Conservation (phyloP, 1,140 invertebrate genomes). For the Diachasmimorpha longicaudata region DNA sequence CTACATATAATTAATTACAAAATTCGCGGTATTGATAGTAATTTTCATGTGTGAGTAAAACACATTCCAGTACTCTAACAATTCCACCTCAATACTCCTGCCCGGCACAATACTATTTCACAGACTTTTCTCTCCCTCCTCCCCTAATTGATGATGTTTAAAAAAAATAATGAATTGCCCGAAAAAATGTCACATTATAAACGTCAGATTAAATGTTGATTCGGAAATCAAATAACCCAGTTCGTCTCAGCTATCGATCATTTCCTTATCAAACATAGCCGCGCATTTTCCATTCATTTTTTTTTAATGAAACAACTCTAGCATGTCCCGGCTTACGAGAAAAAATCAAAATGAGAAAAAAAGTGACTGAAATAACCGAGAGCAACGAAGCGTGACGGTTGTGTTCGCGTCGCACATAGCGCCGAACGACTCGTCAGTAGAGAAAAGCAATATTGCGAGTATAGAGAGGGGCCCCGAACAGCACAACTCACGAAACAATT, state of each 20-base stretch:
- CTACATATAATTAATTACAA: too few species aligned
- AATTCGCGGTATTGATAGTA: too few species aligned
- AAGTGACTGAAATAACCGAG: neutral
- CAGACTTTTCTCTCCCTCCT: too few species aligned
- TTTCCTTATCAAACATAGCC: neutral
- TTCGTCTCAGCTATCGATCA: neutral
- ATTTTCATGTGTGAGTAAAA: too few species aligned
- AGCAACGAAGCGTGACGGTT: neutral
- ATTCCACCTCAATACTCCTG: too few species aligned
- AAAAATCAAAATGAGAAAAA: neutral
- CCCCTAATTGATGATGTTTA: too few species aligned
- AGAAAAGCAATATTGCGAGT: slow-evolving; percentile 7
- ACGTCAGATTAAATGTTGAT: too few species aligned
- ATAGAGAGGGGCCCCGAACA: neutral
- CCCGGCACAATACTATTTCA: too few species aligned
- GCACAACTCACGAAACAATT: neutral
- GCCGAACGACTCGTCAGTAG: neutral
- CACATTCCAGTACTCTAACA: too few species aligned
- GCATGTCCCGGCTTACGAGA: neutral
- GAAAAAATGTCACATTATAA: too few species aligned
- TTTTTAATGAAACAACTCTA: neutral
- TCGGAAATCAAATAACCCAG: too few species aligned
- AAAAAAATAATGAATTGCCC: too few species aligned
- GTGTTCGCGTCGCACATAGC: neutral
- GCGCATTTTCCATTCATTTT: neutral